Conservation (phyloP, 2,113 vertebrate species). For the Pithys albifrons region DNA sequence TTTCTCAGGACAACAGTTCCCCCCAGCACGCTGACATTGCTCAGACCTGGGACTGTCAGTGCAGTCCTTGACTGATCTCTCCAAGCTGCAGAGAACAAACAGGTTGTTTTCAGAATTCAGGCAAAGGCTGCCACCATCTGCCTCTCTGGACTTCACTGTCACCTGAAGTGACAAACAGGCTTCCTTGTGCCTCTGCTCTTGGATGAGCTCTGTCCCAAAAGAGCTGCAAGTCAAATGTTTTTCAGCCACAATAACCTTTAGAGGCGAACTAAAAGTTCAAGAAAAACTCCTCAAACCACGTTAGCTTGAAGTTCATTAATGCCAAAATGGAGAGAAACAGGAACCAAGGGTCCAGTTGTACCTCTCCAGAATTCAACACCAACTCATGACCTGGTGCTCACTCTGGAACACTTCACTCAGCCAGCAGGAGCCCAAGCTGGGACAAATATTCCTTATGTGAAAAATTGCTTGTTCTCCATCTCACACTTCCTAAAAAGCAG, state of each 20-base stretch:
- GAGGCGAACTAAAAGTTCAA: background rate
- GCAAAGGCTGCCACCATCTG: background rate
- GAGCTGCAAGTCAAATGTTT: background rate
- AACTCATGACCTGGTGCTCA: background rate
- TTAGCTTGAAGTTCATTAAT: background rate
- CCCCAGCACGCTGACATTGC: conserved; percentile 41
- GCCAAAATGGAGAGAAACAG: background rate
- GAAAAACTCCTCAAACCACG: background rate
- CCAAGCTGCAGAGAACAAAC: background rate
- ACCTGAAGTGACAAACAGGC: background rate
- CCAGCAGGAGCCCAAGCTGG: background rate
- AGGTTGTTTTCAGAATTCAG: background rate
- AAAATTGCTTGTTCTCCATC: background rate
- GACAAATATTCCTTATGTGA: background rate
- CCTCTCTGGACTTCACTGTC: background rate
- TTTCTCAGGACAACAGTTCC: background rate
- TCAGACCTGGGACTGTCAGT: conserved; percentile 14
- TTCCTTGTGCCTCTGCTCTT: background rate
- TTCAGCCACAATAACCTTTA: background rate
- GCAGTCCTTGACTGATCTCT: background rate
- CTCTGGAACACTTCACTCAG: background rate
- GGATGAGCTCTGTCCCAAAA: background rate
- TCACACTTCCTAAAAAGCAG: background rate
- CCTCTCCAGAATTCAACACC: background rate
- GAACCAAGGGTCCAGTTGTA: background rate